Conservation (phyloP, 2,797 vertebrate genomes). For the Malacoraja senta region DNA sequence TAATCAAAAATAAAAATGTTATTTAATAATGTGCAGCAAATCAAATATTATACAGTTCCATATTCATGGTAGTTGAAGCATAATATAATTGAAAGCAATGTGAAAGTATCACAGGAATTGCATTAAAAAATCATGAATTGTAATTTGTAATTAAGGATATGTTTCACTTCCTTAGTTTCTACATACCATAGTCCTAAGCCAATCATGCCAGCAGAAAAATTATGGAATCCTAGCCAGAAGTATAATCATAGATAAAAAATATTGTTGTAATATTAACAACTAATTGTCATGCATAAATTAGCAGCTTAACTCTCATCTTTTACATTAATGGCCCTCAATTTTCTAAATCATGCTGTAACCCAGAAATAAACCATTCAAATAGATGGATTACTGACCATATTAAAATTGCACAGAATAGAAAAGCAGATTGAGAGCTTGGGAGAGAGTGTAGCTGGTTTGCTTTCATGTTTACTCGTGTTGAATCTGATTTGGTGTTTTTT, state of each 20-base stretch:
- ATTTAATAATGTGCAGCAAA: background rate
- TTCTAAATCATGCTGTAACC: background rate
- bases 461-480: slow-evolving; percentile 32
- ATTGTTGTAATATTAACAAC: background rate
- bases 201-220: background rate
- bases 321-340: background rate
- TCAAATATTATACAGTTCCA: background rate
- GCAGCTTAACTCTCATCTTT: background rate
- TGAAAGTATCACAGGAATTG: background rate
- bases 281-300: background rate
- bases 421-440: background rate
- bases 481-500: slow-evolving; percentile 53
- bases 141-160: background rate
- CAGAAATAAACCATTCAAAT: background rate
- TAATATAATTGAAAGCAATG: background rate
- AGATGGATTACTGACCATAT: background rate
- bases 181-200: background rate
- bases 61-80: background rate
- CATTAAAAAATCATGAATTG: background rate
- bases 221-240: background rate
- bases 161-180: background rate
- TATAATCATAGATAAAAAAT: slow-evolving; percentile 2
- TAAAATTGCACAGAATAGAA: background rate
- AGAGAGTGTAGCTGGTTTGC: background rate
- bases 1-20: background rate